These are phyloP conservation scores for Leptodactylus fuscus DNA, from an alignment of 2,113 vertebrate genomes.

Conservation along the genomic window DNA sequence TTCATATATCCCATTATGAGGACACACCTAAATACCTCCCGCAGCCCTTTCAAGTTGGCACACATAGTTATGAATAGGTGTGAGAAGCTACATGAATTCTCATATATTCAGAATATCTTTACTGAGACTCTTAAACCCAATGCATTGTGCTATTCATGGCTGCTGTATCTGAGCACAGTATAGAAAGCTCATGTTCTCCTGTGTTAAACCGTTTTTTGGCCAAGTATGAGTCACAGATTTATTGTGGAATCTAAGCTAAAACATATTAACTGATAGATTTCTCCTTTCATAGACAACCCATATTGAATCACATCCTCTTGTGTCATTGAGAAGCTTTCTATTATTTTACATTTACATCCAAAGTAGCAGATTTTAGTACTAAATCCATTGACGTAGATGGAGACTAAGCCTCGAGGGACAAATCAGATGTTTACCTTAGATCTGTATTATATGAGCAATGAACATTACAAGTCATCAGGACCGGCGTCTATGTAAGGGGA, in stretches of 20 bases:
- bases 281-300: no score
- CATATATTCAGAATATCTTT: neutral
- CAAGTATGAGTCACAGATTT: neutral
- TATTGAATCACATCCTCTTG: neutral
- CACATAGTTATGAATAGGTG: neutral
- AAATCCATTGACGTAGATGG: neutral
- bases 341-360: neutral
- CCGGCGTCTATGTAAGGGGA: neutral
- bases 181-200: neutral
- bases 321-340: neutral
- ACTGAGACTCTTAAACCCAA: neutral
- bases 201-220: neutral
- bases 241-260: neutral
- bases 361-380: neutral
- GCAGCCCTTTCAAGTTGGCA: conserved; percentile 13
- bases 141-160: neutral
- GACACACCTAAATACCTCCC: conserved; percentile 18
- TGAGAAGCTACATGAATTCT: neutral
- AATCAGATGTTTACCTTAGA: neutral
- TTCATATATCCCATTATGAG: conserved; percentile 19
- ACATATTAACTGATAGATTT: no score
- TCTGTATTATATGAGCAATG: neutral
- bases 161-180: no score
- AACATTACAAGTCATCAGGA: no score
- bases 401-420: neutral